Evolutionary conservation across 2,113 vertebrate species (phyloP), one percentile per base, ranked within the genome.

Genomic region (Chloebia gouldiae): DNA sequence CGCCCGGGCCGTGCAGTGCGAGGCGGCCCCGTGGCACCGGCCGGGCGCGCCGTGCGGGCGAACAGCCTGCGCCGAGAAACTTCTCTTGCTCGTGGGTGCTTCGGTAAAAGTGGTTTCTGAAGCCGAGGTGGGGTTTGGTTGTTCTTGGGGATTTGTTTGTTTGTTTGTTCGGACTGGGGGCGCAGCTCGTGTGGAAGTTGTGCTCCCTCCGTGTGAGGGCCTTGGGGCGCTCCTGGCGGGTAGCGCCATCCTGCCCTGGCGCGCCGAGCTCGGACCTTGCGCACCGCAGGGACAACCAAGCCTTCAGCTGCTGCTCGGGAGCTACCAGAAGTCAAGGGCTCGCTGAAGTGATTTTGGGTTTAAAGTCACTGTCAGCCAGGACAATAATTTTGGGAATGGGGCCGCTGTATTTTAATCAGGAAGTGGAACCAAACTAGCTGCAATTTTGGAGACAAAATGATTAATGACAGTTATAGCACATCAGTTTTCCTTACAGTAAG

Each of bases 41-140:
- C 19, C 51, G 31, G 31, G 10, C 71, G 31, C 7, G 18, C 50
- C 7, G 22, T 6, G 68, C 7, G 17, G 70, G 24, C 14, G 1
- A 10, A 0, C 4, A 5, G 2, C 23, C 24, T 1, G 3, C 0
- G 35, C 45, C 1, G 0, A 27, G n/a, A 8, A 40, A 65, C 42
- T 50, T 57, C 24, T 0, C 31, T 63, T 4, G 39, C 47, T 27
- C 20, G 0, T 0, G 33, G 27, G 1, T 6, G 5, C 51, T 37
- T 44, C 7, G 2, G 35, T 21, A 51, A 31, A 39, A 35, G n/a
- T 1, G 22, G 11, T 22, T 44, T 60, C 40, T 3, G 0, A 3
- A 13, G 47, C 2, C 16, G 11, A 27, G 18, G 7, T 1, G 25
- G 6, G 22, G 27, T 5, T 61, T 40, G 22, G 40, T 50, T 9